Conservation (phyloP, 1,140 invertebrate species). For the Battus philenor region DNA sequence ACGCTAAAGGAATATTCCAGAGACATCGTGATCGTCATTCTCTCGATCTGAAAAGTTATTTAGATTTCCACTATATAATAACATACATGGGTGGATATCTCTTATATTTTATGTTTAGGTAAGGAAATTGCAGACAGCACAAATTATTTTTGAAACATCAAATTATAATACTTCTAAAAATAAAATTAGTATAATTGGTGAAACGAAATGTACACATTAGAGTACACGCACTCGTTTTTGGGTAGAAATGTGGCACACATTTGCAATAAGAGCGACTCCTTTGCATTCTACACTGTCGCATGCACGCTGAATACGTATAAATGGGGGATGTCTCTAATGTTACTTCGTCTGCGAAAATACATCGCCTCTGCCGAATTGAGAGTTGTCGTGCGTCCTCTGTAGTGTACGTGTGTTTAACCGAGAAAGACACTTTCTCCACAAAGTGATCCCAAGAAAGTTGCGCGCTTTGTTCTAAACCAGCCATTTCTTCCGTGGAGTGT, state of each 20-base stretch:
- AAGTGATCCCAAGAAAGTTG: slow-evolving; percentile 81
- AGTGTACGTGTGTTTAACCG: slow-evolving; percentile 83
- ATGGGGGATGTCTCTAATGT: slow-evolving; percentile 76
- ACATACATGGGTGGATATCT: no score
- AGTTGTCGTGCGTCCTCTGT: slow-evolving; percentile 82
- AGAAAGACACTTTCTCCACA: slow-evolving; percentile 80
- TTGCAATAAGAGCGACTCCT: slow-evolving; percentile 77
- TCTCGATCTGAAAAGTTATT: no score
- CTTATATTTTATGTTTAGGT: no score
- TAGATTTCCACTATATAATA: no score
- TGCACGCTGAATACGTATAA: slow-evolving; percentile 83
- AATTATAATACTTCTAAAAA: no score
- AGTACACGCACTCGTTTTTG: slow-evolving; percentile 58
- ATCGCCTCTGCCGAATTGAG: slow-evolving; percentile 80
- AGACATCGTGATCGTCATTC: no score
- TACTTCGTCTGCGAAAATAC: slow-evolving; percentile 81
- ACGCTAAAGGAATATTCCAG: no score
- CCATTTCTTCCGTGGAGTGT: slow-evolving; percentile 81
- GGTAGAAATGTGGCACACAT: slow-evolving; percentile 83
- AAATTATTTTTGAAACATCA: no score
- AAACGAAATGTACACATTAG: slow-evolving; percentile 1
- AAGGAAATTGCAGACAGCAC: no score
- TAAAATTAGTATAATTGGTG: no score
- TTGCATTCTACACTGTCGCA: slow-evolving; percentile 82
- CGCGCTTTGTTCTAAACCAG: slow-evolving; percentile 79